Base-by-base conservation (phyloP, 2,888 invertebrate genomes). In the Selenia dentaria region DNA sequence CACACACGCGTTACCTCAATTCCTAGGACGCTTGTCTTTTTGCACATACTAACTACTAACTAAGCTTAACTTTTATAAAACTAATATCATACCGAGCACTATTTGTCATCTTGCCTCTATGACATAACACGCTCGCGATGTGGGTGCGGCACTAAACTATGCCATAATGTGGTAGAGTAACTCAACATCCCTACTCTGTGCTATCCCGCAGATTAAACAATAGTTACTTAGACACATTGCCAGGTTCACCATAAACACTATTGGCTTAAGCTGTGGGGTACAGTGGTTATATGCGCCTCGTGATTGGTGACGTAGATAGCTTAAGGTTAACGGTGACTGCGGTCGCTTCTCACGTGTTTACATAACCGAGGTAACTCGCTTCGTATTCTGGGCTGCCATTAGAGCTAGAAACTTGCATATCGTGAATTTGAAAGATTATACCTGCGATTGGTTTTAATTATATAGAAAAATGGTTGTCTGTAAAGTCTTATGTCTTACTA, bases 321-420 rank as follows among this genome's bases (percentile, higher is more conserved):
- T 12, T 27, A 24, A 28, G 34, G 24, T 6, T 38, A 45, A 45
- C 38, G 45, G 38, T 45, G 38, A 38, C 26, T 31, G 33, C 6
- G 16, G 6, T 18, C 4, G 12, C 11, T 4, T 18, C 28, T 9
- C 24, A 16, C 18, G 6, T 13, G 32, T 44, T 37, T 44, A 37
- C 37, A 26, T 44, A 44, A 44, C 32, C 8, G 31, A 25, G 26
- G 26, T 26, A 36, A 28, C 13, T n/a, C 14, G 25, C 22, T 24
- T 29, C 18, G 18, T 20, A 10, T 20, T 9, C 12, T 28, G 13
- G n/a, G n/a, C 6, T 6, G 5, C 16, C 5, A 6, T 41, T 35
- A 22, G 12, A 26, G 34, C 8, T 14, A 18, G 4, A 31, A 39
- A 10, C 12, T 31, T 24, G 34, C 13, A 13, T 33, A 8, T 13